Evolutionary conservation across 2,888 invertebrate genomes (phyloP).

Genomic region (Diaphora mendica): DNA sequence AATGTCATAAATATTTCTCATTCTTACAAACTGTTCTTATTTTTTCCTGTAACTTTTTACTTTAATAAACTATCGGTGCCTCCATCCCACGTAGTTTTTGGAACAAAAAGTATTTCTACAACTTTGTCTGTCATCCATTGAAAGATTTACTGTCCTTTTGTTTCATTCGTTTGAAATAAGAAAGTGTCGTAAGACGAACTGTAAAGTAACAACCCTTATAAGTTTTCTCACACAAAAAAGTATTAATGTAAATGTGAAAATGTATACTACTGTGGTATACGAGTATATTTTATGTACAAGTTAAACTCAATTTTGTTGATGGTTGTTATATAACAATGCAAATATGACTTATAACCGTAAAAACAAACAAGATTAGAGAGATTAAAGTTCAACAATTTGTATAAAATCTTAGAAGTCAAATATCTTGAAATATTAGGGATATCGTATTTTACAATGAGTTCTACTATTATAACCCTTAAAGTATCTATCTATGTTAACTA

Average conservation of each 20-base stretch:
- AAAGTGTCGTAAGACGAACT: constrained; percentile 28
- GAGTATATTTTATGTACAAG: no score
- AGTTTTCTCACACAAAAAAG: constrained; percentile 24
- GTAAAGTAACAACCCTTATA: constrained; percentile 31
- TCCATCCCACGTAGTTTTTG: constrained; percentile 35
- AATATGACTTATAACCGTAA: no score
- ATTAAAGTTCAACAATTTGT: no score
- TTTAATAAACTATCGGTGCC: constrained; percentile 52
- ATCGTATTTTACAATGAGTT: no score
- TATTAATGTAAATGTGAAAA: not conserved
- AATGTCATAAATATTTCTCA: constrained; percentile 35
- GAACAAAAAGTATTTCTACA: constrained; percentile 37
- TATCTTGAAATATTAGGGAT: no score
- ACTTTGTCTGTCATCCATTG: constrained; percentile 49
- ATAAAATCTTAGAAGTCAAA: no score
- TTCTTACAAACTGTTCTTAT: constrained; percentile 29
- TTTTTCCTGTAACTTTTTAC: constrained; percentile 47
- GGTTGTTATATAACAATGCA: no score
- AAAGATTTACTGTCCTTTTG: constrained; percentile 49
- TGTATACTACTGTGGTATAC: no score
- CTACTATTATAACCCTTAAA: no score
- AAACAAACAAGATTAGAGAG: no score
- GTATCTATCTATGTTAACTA: no score
- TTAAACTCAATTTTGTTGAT: no score
- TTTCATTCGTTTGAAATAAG: constrained; percentile 42